A percentile compares a stretch with the other conserved stretches of the same genome.
Evolutionary conservation across 2,888 invertebrate species (phyloP).

Genomic region (Himalopsyche kuldschensis): DNA sequence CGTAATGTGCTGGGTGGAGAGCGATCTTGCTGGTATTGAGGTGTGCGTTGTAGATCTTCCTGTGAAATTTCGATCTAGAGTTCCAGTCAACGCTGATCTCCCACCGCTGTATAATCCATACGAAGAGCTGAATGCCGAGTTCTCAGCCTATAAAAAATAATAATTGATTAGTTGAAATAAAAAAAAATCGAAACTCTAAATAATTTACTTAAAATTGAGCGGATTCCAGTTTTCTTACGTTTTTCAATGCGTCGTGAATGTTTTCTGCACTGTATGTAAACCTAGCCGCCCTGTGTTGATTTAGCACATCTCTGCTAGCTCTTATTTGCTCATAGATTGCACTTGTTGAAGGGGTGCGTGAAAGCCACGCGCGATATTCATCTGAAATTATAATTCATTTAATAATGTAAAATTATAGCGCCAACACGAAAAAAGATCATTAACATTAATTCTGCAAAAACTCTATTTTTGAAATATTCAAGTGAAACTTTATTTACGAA

Average conservation of each 20-base stretch:
- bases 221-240: constrained; percentile 60
- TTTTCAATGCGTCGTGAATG: constrained; percentile 80
- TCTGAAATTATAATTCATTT: constrained; percentile 59
- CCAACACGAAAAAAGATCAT: no score
- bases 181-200: neutral
- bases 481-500: no score
- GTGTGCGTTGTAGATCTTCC: constrained; percentile 54
- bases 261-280: constrained; percentile 92
- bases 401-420: no score
- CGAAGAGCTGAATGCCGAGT: constrained; percentile 63
- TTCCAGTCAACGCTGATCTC: constrained; percentile 68
- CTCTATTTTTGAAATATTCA: no score
- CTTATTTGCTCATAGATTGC: constrained; percentile 91
- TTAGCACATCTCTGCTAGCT: constrained; percentile 72
- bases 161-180: neutral
- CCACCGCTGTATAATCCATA: constrained; percentile 61
- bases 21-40: constrained; percentile 71
- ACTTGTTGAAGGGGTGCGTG: constrained; percentile 86
- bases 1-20: constrained; percentile 71
- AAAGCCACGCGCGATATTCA: constrained; percentile 92
- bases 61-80: constrained; percentile 66
- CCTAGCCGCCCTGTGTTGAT: constrained; percentile 71
- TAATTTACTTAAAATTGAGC: neutral
- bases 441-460: no score
- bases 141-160: constrained; percentile 52